Base-by-base conservation (phyloP, 1,140 invertebrate genomes). In the Tetraneura akinire region DNA sequence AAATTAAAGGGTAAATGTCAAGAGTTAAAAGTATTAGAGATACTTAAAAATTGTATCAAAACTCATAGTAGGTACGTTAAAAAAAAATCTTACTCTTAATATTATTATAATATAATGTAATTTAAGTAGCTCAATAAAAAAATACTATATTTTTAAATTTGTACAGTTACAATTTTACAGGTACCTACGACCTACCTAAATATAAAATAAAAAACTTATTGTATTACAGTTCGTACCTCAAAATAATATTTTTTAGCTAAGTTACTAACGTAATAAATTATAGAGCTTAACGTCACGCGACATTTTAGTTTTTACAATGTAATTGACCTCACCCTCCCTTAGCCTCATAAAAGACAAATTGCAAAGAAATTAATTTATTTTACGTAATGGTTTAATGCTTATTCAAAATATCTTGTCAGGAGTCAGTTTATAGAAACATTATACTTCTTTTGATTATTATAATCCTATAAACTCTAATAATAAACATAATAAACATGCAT, bases 191-290 rank as follows among this genome's bases (percentile, higher is more conserved):
- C n/a, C n/a, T n/a, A n/a, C n/a, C n/a, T n/a, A n/a, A n/a, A n/a
- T n/a, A n/a, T n/a, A n/a, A n/a, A n/a, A n/a, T n/a, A n/a, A n/a
- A n/a, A n/a, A n/a, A n/a, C n/a, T n/a, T 68, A 80, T 45, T 68
- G 32, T 23, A 51, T 57, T 55, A 42, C 42, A 68, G 37, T 32
- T 8, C 42, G 53, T 53, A 68, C 37, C 32, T 45, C 60, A 57
- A 45, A 21, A 62, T 62, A 78, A 78, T 78, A 78, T 62, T 78
- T 62, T 78, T 57, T 47, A 78, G 55, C 55, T 37, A 11, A 42
- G 47, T 32, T 78, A 55, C 55, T 55, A 47, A 78, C 37, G 21
- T 62, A 78, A 78, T 78, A 57, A 62, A 78, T 78, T 78, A 78
- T 45, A n/a, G 9, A 18, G 21, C 37, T 47, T 60, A 57, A 51